Base-by-base conservation (phyloP, 2,113 vertebrate genomes). In the Romanogobio albipinnatus region DNA sequence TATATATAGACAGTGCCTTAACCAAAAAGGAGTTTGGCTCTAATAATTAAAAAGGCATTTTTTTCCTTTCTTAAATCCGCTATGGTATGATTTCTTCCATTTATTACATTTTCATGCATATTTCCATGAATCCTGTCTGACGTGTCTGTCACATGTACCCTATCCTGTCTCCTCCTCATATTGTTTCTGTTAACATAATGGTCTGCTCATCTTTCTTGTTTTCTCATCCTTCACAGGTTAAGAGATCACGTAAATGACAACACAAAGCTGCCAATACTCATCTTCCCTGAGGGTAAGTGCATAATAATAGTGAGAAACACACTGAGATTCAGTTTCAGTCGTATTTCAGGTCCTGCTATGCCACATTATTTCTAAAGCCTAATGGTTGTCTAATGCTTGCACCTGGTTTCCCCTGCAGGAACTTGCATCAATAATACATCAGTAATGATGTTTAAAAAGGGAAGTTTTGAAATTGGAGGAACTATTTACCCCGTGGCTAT, bases 361-460 rank as follows among this genome's bases (percentile, higher is more conserved):
- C n/a, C 9, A 7, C 43, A 47, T 43, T 33, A 56, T 45, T 26
- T 51, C 26, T 83, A 29, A 15, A 49, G 36, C 53, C n/a, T 5
- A 14, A 29, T 4, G 11, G 33, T 45, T 26, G 14, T 62, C 4
- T 22, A 81, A 81, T 47, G 47, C 51, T 24, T 76, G 61, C 14
- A 85, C 82, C 88, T 71, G 80, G 78, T 92, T 77, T 43, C 86
- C 76, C 90, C 87, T 76, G 43, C 87, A 99, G 98, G 98, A 83
- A 99, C 98, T 77, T 99, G 98, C 81, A 93, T 99, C 90, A 99
- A 99, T 86, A 99, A 99, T 89, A 99, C 98, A 5, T 99, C 98
- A 0, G 98, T 99, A 81, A 99, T 99, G 98, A 99, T 99, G 98
- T 99, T 99, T 91, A 99, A 98, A 93, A 99, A 99, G 86, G 98